Conservation (phyloP, 2,797 vertebrate genomes). For the Amniataba percoides region DNA sequence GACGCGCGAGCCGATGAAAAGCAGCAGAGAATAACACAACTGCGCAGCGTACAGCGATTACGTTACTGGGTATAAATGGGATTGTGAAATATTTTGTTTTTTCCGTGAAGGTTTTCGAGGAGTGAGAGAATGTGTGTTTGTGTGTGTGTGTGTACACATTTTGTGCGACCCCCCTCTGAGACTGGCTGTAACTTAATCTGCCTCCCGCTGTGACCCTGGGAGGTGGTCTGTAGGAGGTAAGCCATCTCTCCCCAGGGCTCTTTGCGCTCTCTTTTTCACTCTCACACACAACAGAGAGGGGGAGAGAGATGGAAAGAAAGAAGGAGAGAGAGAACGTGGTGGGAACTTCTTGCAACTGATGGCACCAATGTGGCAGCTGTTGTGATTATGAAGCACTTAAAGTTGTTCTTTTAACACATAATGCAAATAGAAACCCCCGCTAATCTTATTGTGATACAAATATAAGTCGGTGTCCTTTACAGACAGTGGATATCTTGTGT, state of each 20-base stretch:
- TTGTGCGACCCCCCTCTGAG: constrained; percentile 65
- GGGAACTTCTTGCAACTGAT: constrained; percentile 24
- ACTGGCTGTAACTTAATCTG: constrained; percentile 81
- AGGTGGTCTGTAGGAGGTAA: constrained; percentile 81
- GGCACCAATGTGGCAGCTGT: not conserved
- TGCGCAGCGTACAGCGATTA: constrained; percentile 36
- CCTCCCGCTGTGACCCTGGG: constrained; percentile 80
- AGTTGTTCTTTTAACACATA: not conserved
- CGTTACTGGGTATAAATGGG: constrained; percentile 28
- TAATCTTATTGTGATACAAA: not conserved
- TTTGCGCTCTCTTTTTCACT: constrained; percentile 59
- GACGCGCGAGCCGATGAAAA: constrained; percentile 32
- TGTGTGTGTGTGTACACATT: constrained; percentile 53
- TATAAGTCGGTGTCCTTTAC: not conserved
- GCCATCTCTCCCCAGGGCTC: constrained; percentile 72
- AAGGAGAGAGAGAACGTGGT: not conserved
- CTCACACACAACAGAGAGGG: constrained; percentile 34
- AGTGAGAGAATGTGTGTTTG: constrained; percentile 46
- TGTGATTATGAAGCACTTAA: not conserved
- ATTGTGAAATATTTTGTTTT: constrained; percentile 63
- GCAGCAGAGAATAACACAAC: constrained; percentile 20
- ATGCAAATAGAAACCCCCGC: not conserved
- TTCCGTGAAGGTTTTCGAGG: constrained; percentile 37
- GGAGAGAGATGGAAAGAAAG: constrained; percentile 4
- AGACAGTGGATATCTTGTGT: not conserved